Percentiles rank a stretch among this genome's conserved stretches.
Conservation (phyloP, 2,113 vertebrate genomes). For the Carassius carassius region DNA sequence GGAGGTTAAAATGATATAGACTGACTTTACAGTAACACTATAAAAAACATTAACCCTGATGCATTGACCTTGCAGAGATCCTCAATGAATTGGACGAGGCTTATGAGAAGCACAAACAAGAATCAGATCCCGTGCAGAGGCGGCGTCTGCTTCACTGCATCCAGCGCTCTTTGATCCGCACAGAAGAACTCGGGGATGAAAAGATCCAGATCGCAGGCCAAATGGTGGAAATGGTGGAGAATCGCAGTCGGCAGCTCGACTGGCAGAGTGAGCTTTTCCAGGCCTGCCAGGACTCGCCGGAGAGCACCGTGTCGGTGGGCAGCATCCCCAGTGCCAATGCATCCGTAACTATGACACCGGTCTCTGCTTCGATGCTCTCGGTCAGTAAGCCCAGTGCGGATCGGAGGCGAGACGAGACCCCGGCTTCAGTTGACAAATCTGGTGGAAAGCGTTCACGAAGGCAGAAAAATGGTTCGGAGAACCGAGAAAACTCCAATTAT, state of each 20-base stretch:
- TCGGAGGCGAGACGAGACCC: conserved; percentile 83
- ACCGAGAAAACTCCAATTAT: conserved; percentile 85
- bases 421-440: conserved; percentile 81
- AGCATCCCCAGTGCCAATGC: conserved; percentile 59
- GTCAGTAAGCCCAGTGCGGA: conserved; percentile 77
- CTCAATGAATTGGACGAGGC: conserved; percentile 91
- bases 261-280: conserved; percentile 89
- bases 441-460: conserved; percentile 89
- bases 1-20: too few relatives aligned
- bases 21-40: too few relatives aligned
- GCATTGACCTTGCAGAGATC: conserved; percentile 78
- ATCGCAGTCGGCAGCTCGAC: conserved; percentile 90
- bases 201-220: conserved; percentile 97
- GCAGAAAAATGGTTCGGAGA: conserved; percentile 91
- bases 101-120: conserved; percentile 87
- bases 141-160: conserved; percentile 86
- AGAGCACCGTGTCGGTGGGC: conserved; percentile 72
- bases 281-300: conserved; percentile 84
- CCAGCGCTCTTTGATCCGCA: conserved; percentile 90
- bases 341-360: conserved; percentile 63
- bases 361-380: conserved; percentile 53
- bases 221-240: conserved; percentile 97
- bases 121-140: conserved; percentile 84
- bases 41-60: background rate
- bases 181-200: conserved; percentile 94